A percentile compares a stretch with the other conserved stretches of the same genome.
Conservation (phyloP, 2,113 vertebrate genomes). For the Glaucidium brasilianum region DNA sequence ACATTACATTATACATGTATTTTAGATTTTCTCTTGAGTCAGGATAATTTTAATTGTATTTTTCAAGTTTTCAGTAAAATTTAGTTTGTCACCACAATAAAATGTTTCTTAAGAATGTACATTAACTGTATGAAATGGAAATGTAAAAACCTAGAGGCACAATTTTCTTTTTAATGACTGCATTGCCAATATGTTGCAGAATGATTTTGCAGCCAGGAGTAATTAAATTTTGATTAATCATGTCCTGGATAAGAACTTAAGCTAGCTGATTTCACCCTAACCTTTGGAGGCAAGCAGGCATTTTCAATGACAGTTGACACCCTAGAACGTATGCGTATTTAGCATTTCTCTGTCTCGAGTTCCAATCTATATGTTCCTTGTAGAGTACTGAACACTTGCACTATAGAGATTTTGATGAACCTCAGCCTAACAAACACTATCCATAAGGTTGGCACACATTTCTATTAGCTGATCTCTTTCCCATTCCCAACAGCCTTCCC, state of each 20-base stretch:
- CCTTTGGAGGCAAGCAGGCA: not conserved
- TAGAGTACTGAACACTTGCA: not conserved
- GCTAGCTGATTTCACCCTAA: not conserved
- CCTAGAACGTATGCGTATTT: not conserved
- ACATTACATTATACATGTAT: not conserved
- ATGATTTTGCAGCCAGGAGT: not conserved
- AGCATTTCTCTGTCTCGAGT: not conserved
- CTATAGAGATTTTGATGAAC: not conserved
- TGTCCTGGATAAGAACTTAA: not conserved
- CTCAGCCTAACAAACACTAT: not conserved
- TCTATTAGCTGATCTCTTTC: not conserved
- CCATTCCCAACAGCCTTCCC: not conserved
- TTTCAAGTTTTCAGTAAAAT: not conserved
- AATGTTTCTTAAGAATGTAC: not conserved
- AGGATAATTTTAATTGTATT: not conserved
- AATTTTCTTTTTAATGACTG: not conserved
- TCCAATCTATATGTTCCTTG: not conserved
- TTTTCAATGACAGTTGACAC: not conserved
- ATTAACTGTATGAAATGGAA: constrained; percentile 8
- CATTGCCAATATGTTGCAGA: not conserved
- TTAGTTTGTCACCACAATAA: not conserved
- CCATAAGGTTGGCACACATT: not conserved
- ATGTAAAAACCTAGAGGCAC: not conserved
- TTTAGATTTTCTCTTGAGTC: constrained; percentile 10
- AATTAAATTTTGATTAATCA: not conserved